A percentile compares a stretch with the other conserved stretches of the same genome.
These are phyloP conservation scores for Ectemnius lituratus DNA, from an alignment of 2,888 invertebrate species.

Conservation along the genomic window DNA sequence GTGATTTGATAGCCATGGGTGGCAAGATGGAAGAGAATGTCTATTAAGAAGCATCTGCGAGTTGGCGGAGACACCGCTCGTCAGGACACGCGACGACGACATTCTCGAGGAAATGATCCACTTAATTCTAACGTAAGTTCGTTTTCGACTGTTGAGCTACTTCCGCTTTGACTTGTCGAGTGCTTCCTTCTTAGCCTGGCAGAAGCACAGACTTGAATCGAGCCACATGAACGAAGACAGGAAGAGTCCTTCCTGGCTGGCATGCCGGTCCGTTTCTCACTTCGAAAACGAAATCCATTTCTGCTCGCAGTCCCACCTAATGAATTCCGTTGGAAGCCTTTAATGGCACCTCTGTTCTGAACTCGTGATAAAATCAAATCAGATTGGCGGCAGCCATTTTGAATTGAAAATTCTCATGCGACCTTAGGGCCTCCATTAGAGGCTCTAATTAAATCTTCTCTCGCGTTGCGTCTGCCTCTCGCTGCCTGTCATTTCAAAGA, in stretches of 20 bases:
- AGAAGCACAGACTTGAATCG: not conserved
- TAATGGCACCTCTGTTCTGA: slow-evolving; percentile 42
- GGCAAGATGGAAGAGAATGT: slow-evolving; percentile 81
- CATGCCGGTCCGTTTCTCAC: not conserved
- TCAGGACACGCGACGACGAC: slow-evolving; percentile 81
- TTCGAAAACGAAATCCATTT: slow-evolving; percentile 50
- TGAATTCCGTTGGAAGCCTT: slow-evolving; percentile 53
- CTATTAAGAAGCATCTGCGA: slow-evolving; percentile 85
- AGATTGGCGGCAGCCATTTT: no score
- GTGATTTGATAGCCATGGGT: slow-evolving; percentile 79
- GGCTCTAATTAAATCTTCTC: no score
- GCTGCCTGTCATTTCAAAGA: no score
- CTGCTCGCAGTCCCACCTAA: slow-evolving; percentile 45
- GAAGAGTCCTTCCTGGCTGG: no score
- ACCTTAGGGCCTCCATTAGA: no score
- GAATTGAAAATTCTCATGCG: not conserved
- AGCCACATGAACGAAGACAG: no score
- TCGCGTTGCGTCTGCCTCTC: no score
- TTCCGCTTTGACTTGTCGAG: slow-evolving; percentile 32
- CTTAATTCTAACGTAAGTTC: slow-evolving; percentile 84
- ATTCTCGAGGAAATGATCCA: slow-evolving; percentile 83
- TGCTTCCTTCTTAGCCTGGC: slow-evolving; percentile 8
- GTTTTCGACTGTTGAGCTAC: slow-evolving; percentile 19
- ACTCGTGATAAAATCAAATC: slow-evolving; percentile 37
- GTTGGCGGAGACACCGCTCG: slow-evolving; percentile 80